phyloP scores from a whole-genome alignment of 1,140 invertebrate genomes.

The Bombus confusus region DNA sequence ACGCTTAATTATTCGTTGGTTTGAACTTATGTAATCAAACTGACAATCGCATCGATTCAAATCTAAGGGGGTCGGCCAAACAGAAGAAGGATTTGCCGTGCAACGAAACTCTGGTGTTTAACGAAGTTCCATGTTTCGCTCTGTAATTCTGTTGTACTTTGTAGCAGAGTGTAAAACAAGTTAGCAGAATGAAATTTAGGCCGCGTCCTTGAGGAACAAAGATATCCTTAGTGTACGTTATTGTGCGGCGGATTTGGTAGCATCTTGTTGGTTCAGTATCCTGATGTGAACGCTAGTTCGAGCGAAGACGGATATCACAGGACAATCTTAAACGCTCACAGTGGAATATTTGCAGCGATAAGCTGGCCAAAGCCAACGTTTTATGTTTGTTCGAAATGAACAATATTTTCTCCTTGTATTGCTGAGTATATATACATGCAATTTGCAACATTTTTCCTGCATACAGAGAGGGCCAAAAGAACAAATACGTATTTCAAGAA shows the following conservation, averaged over 20 bases:
- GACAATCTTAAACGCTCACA: neutral
- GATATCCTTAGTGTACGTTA: neutral
- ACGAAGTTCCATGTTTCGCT: neutral
- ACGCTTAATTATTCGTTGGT: neutral
- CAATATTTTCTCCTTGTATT: neutral
- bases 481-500: too few species aligned
- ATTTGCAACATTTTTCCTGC: too few species aligned
- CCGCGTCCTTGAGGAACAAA: neutral
- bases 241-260: neutral
- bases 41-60: neutral
- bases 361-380: too few species aligned
- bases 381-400: too few species aligned
- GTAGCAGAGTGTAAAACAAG: neutral
- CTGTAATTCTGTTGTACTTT: neutral
- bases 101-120: neutral
- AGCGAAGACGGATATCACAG: neutral
- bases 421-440: too few species aligned
- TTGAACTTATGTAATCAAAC: neutral
- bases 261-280: neutral
- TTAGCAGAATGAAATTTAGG: conserved; percentile 2
- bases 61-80: neutral
- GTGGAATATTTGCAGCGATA: too few species aligned
- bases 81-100: neutral
- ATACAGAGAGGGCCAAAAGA: too few species aligned
- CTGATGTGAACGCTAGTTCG: neutral